These are phyloP conservation scores for Pionites leucogaster DNA, from an alignment of 2,113 vertebrate species.

Conservation along the genomic window DNA sequence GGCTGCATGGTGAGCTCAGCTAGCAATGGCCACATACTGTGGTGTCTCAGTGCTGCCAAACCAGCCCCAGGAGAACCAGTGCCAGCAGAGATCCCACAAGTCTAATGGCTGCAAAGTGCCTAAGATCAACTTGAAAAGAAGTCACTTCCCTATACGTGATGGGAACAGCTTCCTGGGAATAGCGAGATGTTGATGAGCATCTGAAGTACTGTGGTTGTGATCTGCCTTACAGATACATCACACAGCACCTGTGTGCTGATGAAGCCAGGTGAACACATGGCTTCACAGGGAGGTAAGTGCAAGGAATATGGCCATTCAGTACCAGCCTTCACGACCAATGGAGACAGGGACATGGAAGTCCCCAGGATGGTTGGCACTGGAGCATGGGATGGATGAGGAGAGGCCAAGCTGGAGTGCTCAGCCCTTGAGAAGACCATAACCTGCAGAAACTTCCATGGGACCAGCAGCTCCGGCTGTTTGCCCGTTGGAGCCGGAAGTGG, in stretches of 20 bases:
- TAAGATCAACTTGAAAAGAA: background rate
- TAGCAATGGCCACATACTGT: background rate
- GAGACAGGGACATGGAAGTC: background rate
- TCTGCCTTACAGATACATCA: background rate
- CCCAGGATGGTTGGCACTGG: background rate
- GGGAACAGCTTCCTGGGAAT: background rate
- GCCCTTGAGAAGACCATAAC: background rate
- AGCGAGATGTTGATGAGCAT: accelerated
- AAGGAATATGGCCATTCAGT: background rate
- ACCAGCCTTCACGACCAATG: accelerated
- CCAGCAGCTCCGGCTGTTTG: background rate
- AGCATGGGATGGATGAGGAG: background rate
- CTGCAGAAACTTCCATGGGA: background rate
- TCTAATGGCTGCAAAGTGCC: background rate
- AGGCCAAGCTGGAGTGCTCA: background rate
- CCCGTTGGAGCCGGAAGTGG: background rate
- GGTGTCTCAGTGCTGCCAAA: background rate
- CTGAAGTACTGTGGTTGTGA: background rate
- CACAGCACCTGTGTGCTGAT: accelerated
- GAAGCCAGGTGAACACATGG: background rate
- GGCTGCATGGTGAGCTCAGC: background rate
- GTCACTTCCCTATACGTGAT: background rate
- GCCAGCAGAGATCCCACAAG: background rate
- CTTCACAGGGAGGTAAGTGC: background rate
- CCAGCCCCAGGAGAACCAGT: background rate